A percentile compares a stretch with the other conserved stretches of the same genome.
phyloP scores from a whole-genome alignment of 2,797 vertebrate species.

The Hapalemur alaotrensis region DNA sequence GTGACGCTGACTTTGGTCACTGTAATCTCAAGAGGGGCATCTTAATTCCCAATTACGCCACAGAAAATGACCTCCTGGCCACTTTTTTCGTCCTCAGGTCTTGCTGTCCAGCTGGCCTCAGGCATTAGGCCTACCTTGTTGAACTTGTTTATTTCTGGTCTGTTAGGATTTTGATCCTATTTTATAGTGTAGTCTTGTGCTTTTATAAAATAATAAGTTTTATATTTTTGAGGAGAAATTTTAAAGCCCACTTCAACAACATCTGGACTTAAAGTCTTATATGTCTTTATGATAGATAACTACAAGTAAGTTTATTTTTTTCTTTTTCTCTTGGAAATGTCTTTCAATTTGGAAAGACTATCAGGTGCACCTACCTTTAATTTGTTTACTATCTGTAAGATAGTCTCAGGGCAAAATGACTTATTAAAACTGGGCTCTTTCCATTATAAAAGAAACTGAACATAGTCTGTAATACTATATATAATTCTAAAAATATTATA shows the following conservation, averaged over 20 bases:
- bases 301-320: background rate
- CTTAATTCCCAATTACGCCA: background rate
- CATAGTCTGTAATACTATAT: background rate
- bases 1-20: background rate
- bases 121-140: background rate
- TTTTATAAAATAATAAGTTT: background rate
- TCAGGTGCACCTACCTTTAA: background rate
- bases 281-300: background rate
- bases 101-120: background rate
- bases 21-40: background rate
- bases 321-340: background rate
- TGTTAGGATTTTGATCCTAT: background rate
- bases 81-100: background rate
- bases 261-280: background rate
- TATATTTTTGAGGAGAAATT: background rate
- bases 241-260: slow-evolving; percentile 26
- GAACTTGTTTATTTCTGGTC: background rate
- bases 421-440: background rate
- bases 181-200: background rate
- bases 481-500: background rate
- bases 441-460: background rate
- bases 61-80: background rate
- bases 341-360: background rate
- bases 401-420: background rate
- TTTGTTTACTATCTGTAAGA: background rate